Conservation (phyloP, 2,888 invertebrate species). For the Auanema freiburgensis region DNA sequence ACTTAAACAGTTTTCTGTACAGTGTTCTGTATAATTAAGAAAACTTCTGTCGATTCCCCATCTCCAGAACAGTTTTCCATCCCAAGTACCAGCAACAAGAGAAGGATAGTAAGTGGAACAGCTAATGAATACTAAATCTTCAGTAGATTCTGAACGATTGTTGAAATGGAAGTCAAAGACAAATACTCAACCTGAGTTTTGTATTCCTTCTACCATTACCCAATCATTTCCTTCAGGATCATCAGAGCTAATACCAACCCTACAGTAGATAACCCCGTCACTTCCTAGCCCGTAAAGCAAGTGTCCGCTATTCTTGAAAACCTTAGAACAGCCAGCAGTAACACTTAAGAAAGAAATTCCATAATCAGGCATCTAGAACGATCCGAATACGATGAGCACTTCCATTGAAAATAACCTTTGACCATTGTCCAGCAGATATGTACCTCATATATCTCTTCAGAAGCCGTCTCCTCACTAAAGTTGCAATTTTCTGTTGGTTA, state of each 20-base stretch:
- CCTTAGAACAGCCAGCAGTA: conserved; percentile 26
- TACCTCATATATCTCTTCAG: conserved; percentile 35
- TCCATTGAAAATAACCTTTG: conserved; percentile 20
- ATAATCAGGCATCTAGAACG: conserved; percentile 11
- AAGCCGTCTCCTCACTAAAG: conserved; percentile 30
- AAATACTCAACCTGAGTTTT: conserved; percentile 13
- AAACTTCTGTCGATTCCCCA: conserved; percentile 21
- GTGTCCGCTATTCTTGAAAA: conserved; percentile 20
- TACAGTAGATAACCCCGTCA: conserved; percentile 29
- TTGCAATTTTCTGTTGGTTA: conserved; percentile 16
- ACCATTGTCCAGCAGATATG: conserved; percentile 35
- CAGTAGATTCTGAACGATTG: conserved; percentile 22
- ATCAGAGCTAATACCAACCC: conserved; percentile 15
- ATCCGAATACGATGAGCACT: not conserved
- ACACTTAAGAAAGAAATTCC: conserved; percentile 23
- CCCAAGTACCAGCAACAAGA: conserved; percentile 36
- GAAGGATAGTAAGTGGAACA: conserved; percentile 24
- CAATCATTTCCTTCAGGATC: conserved; percentile 20
- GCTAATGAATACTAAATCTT: conserved; percentile 32
- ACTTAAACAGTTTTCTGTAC: not conserved
- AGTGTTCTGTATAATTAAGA: not conserved
- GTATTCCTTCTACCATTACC: not conserved
- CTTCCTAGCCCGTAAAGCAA: conserved; percentile 31
- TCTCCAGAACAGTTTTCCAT: conserved; percentile 33
- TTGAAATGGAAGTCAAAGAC: not conserved